Percentiles rank a stretch among this genome's conserved stretches.
phyloP scores from a whole-genome alignment of 2,797 vertebrate species.

The Sandelia bainsii region DNA sequence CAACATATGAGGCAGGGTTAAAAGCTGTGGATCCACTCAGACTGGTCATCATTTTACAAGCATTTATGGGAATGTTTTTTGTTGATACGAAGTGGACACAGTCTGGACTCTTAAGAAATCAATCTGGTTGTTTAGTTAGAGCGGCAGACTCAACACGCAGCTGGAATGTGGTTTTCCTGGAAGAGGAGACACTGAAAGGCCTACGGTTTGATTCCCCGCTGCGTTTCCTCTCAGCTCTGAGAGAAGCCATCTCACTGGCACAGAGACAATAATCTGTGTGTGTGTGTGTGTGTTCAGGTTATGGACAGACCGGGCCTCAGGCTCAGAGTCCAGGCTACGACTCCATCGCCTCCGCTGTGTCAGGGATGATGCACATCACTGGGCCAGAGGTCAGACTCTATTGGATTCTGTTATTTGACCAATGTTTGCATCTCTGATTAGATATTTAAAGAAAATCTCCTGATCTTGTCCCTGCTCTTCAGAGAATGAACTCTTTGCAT shows the following conservation, averaged over 20 bases:
- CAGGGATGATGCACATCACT: constrained; percentile 96
- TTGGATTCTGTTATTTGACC: background rate
- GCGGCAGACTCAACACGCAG: constrained; percentile 38
- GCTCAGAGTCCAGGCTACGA: constrained; percentile 92
- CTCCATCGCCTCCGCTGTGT: constrained; percentile 90
- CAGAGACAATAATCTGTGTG: constrained; percentile 7
- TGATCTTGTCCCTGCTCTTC: too few species aligned
- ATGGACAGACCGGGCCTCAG: constrained; percentile 93
- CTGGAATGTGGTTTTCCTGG: constrained; percentile 52
- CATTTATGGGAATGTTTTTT: constrained; percentile 10
- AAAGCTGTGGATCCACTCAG: background rate
- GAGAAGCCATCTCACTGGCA: constrained; percentile 1
- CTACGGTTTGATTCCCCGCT: constrained; percentile 33
- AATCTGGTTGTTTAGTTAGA: constrained; percentile 33
- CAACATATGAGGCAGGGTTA: background rate
- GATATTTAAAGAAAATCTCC: too few species aligned
- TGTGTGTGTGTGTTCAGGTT: constrained; percentile 78
- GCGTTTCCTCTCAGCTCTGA: constrained; percentile 18
- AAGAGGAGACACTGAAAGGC: constrained; percentile 15
- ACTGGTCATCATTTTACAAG: constrained; percentile 14
- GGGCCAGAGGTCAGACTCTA: constrained; percentile 89
- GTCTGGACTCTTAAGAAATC: constrained; percentile 19
- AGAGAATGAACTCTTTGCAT: too few species aligned
- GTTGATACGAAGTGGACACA: background rate
- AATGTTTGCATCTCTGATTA: too few species aligned